Evolutionary conservation across 2,888 invertebrate species (phyloP), one percentile per base, ranked within the genome.

Genomic region (Stenichneumon culpator): DNA sequence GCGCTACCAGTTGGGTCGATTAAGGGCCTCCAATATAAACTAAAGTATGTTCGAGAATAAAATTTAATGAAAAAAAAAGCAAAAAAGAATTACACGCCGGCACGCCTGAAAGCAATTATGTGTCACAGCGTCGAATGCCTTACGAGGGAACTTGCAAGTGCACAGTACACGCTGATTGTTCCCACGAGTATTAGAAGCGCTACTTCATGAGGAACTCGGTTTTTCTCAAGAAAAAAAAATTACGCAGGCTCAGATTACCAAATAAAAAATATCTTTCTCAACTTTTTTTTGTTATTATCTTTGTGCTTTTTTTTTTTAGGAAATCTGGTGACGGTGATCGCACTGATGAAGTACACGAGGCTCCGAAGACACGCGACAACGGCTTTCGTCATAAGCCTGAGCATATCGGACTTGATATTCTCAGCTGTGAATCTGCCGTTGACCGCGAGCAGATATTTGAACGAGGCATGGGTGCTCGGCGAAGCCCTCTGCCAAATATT

Each of bases 341-440:
- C 98, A 0, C 94, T 98, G 82, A 94, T 97, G 54, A 96, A 96
- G 94, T 97, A 97, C 91, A 96, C 97, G 5, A 97, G 97, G 94
- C 95, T 98, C 74, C 95, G 97, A 39, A 95, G 96, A 14, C 97
- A 98, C 94, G 98, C 98, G 74, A 98, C 98, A 1, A 98, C 98
- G 3, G 97, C 97, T 89, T 98, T 98, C 94, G 97, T 98, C 47
- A 95, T 98, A 86, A 98, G 98, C 16, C 95, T 98, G 67, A 97
- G 98, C 94, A 96, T 97, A 91, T 98, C 98, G 0, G 98, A 98
- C 94, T 95, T 98, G 77, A 95, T 98, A 82, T 98, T 98, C 95
- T 97, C 97, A 93, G 95, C 96, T 84, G 96, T 98, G 90, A 98
- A 97, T 94, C 95, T 98, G 92, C 98, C 98, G 0, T 94, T 98